Evolutionary conservation across 2,888 invertebrate genomes (phyloP), one percentile per base, ranked within the genome.

Genomic region (Periphyllus acericola): DNA sequence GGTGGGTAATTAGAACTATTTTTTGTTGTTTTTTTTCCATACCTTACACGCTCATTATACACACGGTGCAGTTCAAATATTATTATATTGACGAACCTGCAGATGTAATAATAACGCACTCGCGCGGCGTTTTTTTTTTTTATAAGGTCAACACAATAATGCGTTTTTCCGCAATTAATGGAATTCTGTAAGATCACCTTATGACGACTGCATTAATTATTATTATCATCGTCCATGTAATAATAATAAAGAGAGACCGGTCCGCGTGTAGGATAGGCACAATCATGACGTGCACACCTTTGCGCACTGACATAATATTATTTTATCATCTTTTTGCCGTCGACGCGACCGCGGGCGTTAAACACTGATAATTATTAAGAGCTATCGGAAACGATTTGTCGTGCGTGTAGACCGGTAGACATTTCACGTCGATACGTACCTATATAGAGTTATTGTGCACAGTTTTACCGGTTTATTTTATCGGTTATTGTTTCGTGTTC

Each of bases 81-180:
- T 71, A 81, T 68, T 46, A 32, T 86, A 29, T 68, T 68, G 80
- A 79, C 55, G 71, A 85, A 72, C 29, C n/a, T n/a, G n/a, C 29
- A 36, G 21, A 71, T 34, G 52, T 3, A 29, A 68, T 68, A 8
- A 68, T 25, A 3, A n/a, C 36, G 55, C 40, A 71, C 55, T 55
- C 80, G 60, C 34, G 40, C 29, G 8, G 29, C 32, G 36, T 79
- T 21, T 46, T 46, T 40, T 9, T 40, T 9, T 9, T 40, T 11
- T 32, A 66, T 86, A 36, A 80, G 86, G 79, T 80, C 80, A 79
- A 60, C 79, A 36, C 66, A 52, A 68, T 32, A n/a, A n/a, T n/a
- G n/a, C n/a, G 79, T 79, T 14, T 72, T 68, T 85, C 52, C 55
- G 34, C n/a, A 72, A 72, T 55, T 36, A 72, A 86, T 60, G 21